Percentiles rank a stretch among this genome's conserved stretches.
Conservation (phyloP, 2,797 vertebrate genomes). For the Lutjanus campechanus region DNA sequence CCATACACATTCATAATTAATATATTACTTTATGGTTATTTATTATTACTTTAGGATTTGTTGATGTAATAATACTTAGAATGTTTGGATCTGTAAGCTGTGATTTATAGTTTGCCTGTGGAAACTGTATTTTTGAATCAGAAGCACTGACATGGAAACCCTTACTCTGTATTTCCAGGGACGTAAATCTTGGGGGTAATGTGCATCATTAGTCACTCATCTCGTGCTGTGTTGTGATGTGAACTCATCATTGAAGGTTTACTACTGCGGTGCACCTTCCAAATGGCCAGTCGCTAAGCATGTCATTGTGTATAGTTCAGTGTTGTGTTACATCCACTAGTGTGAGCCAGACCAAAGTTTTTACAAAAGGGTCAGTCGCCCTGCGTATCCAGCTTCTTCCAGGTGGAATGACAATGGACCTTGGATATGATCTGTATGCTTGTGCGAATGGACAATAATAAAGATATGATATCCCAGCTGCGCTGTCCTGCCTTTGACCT, state of each 20-base stretch:
- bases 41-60: slow-evolving; percentile 40
- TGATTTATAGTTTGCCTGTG: slow-evolving; percentile 57
- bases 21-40: slow-evolving; percentile 11
- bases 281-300: slow-evolving; percentile 80
- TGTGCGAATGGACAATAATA: slow-evolving; percentile 90
- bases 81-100: slow-evolving; percentile 53
- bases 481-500: slow-evolving; percentile 19
- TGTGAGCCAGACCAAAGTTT: slow-evolving; percentile 81
- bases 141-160: slow-evolving; percentile 37
- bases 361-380: slow-evolving; percentile 70
- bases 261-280: slow-evolving; percentile 59
- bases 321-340: slow-evolving; percentile 74
- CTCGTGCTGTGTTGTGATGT: slow-evolving; percentile 76
- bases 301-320: slow-evolving; percentile 81
- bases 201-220: slow-evolving; percentile 58
- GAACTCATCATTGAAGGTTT: slow-evolving; percentile 58
- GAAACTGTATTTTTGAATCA: slow-evolving; percentile 43
- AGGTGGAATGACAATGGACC: slow-evolving; percentile 60
- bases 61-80: slow-evolving; percentile 41
- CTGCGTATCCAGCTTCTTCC: slow-evolving; percentile 70
- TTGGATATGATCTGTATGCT: slow-evolving; percentile 78
- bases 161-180: slow-evolving; percentile 24
- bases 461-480: slow-evolving; percentile 81
- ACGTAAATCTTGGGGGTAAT: slow-evolving; percentile 32
- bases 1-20: slow-evolving; percentile 1